Percentiles rank a stretch among this genome's conserved stretches.
Conservation (phyloP, 1,140 invertebrate genomes). For the Oscheius sp. region DNA sequence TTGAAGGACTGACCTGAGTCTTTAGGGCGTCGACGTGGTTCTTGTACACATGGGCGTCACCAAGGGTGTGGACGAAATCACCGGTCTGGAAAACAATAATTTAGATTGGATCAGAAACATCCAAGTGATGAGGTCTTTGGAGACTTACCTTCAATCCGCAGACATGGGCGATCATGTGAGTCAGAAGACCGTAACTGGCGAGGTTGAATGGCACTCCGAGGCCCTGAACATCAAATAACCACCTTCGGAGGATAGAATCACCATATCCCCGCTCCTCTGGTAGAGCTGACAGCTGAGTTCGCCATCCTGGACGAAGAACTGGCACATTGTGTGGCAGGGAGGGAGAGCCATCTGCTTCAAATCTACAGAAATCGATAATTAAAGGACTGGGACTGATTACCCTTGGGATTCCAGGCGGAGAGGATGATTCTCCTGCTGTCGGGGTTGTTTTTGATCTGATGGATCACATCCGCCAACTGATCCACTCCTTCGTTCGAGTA, state of each 20-base stretch:
- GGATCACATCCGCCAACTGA: constrained; percentile 79
- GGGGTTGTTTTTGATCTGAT: constrained; percentile 80
- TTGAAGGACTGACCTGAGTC: constrained; percentile 68
- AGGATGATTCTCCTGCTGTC: constrained; percentile 85
- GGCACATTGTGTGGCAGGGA: constrained; percentile 89
- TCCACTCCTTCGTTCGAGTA: constrained; percentile 79
- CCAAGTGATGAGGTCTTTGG: not conserved
- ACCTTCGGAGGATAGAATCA: constrained; percentile 42
- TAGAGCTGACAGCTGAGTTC: constrained; percentile 84
- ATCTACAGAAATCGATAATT: constrained; percentile 66
- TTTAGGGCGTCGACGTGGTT: constrained; percentile 85
- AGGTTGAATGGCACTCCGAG: constrained; percentile 98
- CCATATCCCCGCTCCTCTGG: constrained; percentile 94
- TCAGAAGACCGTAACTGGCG: constrained; percentile 90
- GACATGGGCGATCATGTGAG: constrained; percentile 92
- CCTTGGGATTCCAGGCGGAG: constrained; percentile 87
- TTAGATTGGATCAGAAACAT: not conserved
- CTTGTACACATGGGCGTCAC: constrained; percentile 91
- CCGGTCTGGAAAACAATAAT: constrained; percentile 69
- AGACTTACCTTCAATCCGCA: constrained; percentile 74
- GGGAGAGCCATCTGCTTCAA: constrained; percentile 89
- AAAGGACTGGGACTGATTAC: constrained; percentile 48
- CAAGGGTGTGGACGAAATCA: constrained; percentile 92
- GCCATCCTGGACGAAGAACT: constrained; percentile 87
- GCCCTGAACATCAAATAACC: constrained; percentile 66